A percentile compares a stretch with the other conserved stretches of the same genome.
Conservation (phyloP, 2,888 invertebrate species). For the Eupithecia inturbata region DNA sequence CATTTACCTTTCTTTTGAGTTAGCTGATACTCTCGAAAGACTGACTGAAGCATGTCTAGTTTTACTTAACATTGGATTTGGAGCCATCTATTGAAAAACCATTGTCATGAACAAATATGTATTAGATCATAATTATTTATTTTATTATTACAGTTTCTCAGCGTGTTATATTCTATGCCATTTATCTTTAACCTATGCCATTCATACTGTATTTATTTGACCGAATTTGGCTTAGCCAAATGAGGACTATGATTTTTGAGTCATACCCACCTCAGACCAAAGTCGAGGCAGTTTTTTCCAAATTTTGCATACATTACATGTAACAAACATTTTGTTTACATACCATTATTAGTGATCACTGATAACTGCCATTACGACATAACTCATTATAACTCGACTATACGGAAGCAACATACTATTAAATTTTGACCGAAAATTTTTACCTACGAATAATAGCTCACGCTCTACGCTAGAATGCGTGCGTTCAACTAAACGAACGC, state of each 20-base stretch:
- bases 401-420: constrained; percentile 50
- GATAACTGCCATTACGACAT: constrained; percentile 55
- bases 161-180: constrained; percentile 45
- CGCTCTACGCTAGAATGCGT: no score
- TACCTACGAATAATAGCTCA: not conserved
- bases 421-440: not conserved
- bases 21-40: constrained; percentile 44
- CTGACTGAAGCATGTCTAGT: constrained; percentile 75
- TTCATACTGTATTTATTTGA: constrained; percentile 51
- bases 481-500: no score
- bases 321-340: constrained; percentile 53
- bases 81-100: constrained; percentile 45
- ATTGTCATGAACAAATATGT: constrained; percentile 36
- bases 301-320: constrained; percentile 56
- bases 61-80: constrained; percentile 52
- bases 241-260: constrained; percentile 37
- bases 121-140: constrained; percentile 33
- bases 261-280: constrained; percentile 60
- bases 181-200: constrained; percentile 48
- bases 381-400: constrained; percentile 45
- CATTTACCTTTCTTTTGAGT: constrained; percentile 19
- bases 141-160: constrained; percentile 40
- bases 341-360: constrained; percentile 58
- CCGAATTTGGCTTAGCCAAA: constrained; percentile 12
- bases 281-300: constrained; percentile 67